A percentile compares a stretch with the other conserved stretches of the same genome.
phyloP scores from a whole-genome alignment of 2,113 vertebrate genomes.

The Lophotis ruficrista region DNA sequence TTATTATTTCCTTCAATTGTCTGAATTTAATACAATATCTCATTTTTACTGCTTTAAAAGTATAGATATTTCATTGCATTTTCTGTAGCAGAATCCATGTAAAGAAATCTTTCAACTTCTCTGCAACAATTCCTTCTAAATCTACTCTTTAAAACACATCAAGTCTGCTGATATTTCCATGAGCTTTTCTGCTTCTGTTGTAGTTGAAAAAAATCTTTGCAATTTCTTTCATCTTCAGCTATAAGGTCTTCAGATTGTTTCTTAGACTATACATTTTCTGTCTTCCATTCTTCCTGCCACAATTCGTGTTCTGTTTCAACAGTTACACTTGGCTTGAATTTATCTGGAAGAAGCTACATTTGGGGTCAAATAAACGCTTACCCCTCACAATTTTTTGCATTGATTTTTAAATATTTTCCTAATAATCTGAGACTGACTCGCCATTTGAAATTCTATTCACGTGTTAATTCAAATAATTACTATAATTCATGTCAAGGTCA shows the following conservation, averaged over 20 bases:
- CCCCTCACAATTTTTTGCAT: not conserved
- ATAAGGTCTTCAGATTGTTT: not conserved
- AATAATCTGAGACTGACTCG: not conserved
- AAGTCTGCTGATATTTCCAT: not conserved
- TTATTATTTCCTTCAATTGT: not conserved
- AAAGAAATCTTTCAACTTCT: not conserved
- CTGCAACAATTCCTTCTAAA: not conserved
- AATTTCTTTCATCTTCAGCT: not conserved
- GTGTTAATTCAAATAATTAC: not conserved
- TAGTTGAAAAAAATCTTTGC: not conserved
- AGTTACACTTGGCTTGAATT: not conserved
- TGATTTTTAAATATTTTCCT: not conserved
- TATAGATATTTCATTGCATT: not conserved
- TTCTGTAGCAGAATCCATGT: not conserved
- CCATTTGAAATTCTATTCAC: not conserved
- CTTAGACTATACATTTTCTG: not conserved
- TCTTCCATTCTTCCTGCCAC: not conserved
- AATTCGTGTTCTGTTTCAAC: not conserved
- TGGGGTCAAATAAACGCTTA: not conserved
- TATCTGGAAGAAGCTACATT: not conserved
- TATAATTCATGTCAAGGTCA: not conserved
- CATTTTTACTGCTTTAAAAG: not conserved
- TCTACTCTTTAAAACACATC: not conserved
- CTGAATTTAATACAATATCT: not conserved
- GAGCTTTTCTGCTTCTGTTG: not conserved